Base-by-base conservation (phyloP, 2,113 vertebrate genomes). In the Muntiacus muntjak region DNA sequence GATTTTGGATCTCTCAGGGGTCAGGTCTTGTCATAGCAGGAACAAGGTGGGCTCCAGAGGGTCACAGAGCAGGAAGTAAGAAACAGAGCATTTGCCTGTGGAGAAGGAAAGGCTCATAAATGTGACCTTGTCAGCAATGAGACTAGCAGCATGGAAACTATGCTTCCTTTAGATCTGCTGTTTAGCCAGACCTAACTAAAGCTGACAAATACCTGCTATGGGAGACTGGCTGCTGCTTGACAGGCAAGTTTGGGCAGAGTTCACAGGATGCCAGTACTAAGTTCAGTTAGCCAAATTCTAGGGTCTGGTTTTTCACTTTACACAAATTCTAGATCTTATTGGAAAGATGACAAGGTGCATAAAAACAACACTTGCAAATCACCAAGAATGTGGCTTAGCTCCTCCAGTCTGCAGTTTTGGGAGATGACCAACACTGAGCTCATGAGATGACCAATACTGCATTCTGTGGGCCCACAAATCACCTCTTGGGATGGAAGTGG, bases 401-500 rank as follows among this genome's bases (percentile, higher is more conserved):
- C 28, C 33, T 55, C 17, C 10, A 21, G n/a, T 15, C 40, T 55
- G 81, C 12, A 26, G 25, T 8, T 79, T 62, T 8, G 43, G 67
- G 88, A 93, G 76, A 0, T 0, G 17, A 57, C 55, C 79, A 87
- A 52, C 7, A 54, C 12, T 8, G 54, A 33, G n/a, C 11, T 19
- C 86, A 12, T 85, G 8, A 40, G 40, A 40, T 40, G 40, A 40
- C 40, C 40, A 40, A 8, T 8, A 64, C 4, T 4, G 5, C 9
- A 45, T 8, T 3, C 36, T 45, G 7, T 0, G 10, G 8, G 7
- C 17, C 30, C 15, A 2, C 2, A 19, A 78, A 23, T 36, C 3
- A 21, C 23, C 17, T 87, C 25, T 54, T 19, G 19, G 36, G 15
- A 45, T 3, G 55, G 52, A 45, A 1, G 26, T 10, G n/a, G 79